Base-by-base conservation (phyloP, 2,797 vertebrate species). In the Sebastes taczanowskii region DNA sequence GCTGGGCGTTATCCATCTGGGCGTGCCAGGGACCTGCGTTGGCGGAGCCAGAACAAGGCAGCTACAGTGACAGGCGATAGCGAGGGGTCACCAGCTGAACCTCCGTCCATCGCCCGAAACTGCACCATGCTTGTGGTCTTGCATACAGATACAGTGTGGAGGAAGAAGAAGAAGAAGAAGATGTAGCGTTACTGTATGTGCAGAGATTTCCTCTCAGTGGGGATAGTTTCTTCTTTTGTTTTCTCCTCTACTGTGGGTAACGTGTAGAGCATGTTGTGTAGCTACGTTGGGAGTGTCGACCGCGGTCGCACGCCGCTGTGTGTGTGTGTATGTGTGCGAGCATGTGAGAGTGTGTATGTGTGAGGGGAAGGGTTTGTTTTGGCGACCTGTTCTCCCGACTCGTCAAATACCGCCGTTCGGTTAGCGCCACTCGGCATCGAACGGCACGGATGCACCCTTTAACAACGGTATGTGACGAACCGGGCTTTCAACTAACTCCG, bases 211-310 rank as follows among this genome's bases (percentile, higher is more conserved):
- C 85, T 88, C 92, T 94, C 85, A 88, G 84, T 68, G 67, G 67
- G 62, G 82, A 74, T 71, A 61, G 64, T 95, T 83, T 86, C 35
- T 56, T 49, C 42, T 60, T 68, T 55, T 22, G 63, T 96, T 95
- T 95, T 77, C 71, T 83, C 73, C 83, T 89, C 95, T 93, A 93
- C 95, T 96, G 93, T 97, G 97, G 97, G 96, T 96, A 95, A 97
- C 94, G 96, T 97, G 96, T 97, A 97, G 94, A 94, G 95, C 96
- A 95, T 94, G 95, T 96, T 92, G 96, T 97, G 97, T 97, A 96
- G 96, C 86, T 79, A 74, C 8, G 65, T 52, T 25, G 11, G 81
- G 80, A 32, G 77, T 53, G 83, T 66, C 9, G 79, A 63, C 69
- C 59, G 2, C 6, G n/a, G 81, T 46, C 42, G 42, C 42, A 46